phyloP scores from a whole-genome alignment of 2,888 invertebrate species.

The Plemyria rubiginata region DNA sequence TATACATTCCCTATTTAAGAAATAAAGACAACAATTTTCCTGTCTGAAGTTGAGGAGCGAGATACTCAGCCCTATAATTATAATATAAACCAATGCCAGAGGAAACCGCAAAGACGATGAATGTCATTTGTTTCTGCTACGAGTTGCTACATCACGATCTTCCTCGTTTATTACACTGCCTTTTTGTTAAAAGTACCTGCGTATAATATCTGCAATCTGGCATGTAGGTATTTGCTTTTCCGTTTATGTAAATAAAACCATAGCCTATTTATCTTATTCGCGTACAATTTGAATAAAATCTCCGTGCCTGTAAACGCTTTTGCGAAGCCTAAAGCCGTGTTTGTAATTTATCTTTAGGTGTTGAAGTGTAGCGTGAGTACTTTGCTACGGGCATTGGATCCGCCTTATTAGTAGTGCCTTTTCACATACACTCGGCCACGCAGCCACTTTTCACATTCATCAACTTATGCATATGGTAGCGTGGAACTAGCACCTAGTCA shows the following conservation, averaged over 20 bases:
- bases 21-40: no score
- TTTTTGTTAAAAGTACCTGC: slow-evolving; percentile 42
- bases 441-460: no score
- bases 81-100: slow-evolving; percentile 48
- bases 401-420: slow-evolving; percentile 18
- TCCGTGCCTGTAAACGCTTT: slow-evolving; percentile 44
- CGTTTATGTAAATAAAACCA: slow-evolving; percentile 39
- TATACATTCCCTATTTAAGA: no score
- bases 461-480: no score
- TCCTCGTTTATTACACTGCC: slow-evolving; percentile 54
- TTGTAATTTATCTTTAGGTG: slow-evolving; percentile 51
- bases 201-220: slow-evolving; percentile 2
- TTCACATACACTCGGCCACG: not conserved
- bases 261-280: slow-evolving; percentile 46
- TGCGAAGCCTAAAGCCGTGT: slow-evolving; percentile 39
- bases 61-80: slow-evolving; percentile 52
- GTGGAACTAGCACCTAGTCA: no score
- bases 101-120: slow-evolving; percentile 56
- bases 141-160: slow-evolving; percentile 54
- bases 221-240: slow-evolving; percentile 39
- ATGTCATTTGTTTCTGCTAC: slow-evolving; percentile 59
- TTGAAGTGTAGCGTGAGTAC: slow-evolving; percentile 39
- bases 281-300: slow-evolving; percentile 51
- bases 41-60: slow-evolving; percentile 38
- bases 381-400: slow-evolving; percentile 19